Conservation (phyloP, 2,113 vertebrate genomes). For the Pelmatolapia mariae region DNA sequence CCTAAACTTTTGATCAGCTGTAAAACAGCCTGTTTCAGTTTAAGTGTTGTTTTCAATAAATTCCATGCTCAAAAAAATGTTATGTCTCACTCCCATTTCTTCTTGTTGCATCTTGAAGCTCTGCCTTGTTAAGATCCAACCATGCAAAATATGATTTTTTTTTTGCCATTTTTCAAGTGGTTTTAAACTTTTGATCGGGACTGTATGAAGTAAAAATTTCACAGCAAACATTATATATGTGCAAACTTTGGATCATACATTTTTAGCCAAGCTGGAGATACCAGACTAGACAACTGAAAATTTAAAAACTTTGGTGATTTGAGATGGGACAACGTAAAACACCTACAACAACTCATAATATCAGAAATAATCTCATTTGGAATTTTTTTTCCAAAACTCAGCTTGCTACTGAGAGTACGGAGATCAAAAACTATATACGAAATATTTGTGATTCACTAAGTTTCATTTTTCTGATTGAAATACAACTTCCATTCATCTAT, state of each 20-base stretch:
- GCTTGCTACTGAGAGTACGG: not conserved
- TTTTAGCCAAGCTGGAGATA: not conserved
- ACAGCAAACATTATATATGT: not conserved
- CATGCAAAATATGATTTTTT: not conserved
- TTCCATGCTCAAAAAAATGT: rapidly evolving
- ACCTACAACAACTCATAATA: not conserved
- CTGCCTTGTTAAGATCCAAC: not conserved
- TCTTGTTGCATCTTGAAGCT: not conserved
- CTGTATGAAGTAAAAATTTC: not conserved
- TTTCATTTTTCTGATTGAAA: not conserved
- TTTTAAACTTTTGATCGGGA: not conserved
- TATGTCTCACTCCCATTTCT: not conserved
- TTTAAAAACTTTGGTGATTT: not conserved
- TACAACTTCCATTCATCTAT: not conserved
- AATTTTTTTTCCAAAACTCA: not conserved
- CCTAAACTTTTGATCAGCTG: not conserved
- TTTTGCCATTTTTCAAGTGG: not conserved
- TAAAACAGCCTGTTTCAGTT: not conserved
- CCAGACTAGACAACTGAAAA: not conserved
- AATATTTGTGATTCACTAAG: not conserved
- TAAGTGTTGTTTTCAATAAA: not conserved
- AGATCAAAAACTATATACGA: not conserved
- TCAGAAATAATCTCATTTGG: not conserved
- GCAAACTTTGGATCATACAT: not conserved
- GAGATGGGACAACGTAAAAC: not conserved